Evolutionary conservation across 2,888 invertebrate species (phyloP).

Genomic region (Luperina nickerlii): DNA sequence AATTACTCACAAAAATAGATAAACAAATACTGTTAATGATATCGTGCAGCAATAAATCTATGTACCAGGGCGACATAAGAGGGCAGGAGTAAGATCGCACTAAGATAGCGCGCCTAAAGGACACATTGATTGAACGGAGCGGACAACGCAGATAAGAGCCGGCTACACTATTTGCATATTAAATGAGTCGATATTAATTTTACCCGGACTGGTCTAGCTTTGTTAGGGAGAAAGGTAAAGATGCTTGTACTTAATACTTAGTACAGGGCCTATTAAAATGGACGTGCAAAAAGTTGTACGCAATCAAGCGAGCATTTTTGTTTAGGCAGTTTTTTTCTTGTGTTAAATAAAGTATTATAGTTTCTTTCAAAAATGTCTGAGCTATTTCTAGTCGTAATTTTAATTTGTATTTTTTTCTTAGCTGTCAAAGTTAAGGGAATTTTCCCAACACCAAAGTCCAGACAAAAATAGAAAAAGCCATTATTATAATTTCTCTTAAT

Average conservation of each 20-base stretch:
- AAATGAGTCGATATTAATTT: constrained; percentile 89
- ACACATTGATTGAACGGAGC: constrained; percentile 89
- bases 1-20: constrained; percentile 74
- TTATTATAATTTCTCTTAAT: constrained; percentile 33
- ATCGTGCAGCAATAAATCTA: constrained; percentile 82
- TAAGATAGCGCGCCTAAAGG: constrained; percentile 85
- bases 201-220: constrained; percentile 73
- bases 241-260: constrained; percentile 56
- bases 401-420: not conserved
- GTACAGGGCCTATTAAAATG: constrained; percentile 63
- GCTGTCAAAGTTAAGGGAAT: not conserved
- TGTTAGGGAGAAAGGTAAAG: constrained; percentile 63
- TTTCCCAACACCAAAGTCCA: not conserved
- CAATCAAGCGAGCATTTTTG: constrained; percentile 40
- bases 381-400: not conserved
- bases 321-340: constrained; percentile 22
- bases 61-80: constrained; percentile 82
- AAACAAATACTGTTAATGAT: constrained; percentile 80
- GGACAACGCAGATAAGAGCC: constrained; percentile 85
- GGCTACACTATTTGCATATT: constrained; percentile 87
- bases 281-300: constrained; percentile 25
- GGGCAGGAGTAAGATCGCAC: constrained; percentile 79
- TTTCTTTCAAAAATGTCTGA: not conserved
- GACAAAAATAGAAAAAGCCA: constrained; percentile 16
- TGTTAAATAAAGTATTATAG: not conserved